These are phyloP conservation scores for Nipponacmea schrenckii DNA, from an alignment of 2,888 invertebrate species.

Conservation along the genomic window DNA sequence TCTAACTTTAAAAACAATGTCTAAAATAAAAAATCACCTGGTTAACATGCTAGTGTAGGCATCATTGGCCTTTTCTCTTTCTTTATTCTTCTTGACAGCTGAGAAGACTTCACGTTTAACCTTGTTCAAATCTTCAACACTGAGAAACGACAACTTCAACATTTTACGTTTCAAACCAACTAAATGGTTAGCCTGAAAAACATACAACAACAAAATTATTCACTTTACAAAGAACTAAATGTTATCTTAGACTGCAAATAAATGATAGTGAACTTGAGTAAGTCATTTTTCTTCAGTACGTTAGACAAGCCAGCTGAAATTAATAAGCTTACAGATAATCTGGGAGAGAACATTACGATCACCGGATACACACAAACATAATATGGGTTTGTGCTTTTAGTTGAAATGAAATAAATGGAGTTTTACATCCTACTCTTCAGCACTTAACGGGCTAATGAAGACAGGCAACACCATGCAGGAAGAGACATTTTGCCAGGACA, in stretches of 20 bases:
- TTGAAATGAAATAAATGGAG: no score
- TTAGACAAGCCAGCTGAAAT: background rate
- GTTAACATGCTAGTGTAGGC: constrained; percentile 87
- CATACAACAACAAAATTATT: no score
- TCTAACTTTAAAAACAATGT: background rate
- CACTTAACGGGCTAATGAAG: no score
- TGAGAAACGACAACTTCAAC: constrained; percentile 89
- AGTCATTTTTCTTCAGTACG: background rate
- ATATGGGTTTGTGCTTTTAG: no score
- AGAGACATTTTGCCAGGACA: no score
- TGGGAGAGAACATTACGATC: no score
- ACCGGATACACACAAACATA: no score
- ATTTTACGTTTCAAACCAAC: constrained; percentile 90
- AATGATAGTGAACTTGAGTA: background rate
- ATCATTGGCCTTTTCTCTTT: constrained; percentile 82
- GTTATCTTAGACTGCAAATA: no score
- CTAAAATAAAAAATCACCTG: constrained; percentile 42
- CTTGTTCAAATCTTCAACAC: constrained; percentile 87
- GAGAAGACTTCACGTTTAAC: constrained; percentile 86
- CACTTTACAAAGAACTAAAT: no score
- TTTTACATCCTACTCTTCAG: no score
- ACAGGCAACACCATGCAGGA: no score
- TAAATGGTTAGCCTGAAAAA: constrained; percentile 88
- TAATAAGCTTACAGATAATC: no score
- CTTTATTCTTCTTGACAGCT: constrained; percentile 86